Evolutionary conservation across 1,140 invertebrate genomes (phyloP).

Genomic region (Hestina assimilis): DNA sequence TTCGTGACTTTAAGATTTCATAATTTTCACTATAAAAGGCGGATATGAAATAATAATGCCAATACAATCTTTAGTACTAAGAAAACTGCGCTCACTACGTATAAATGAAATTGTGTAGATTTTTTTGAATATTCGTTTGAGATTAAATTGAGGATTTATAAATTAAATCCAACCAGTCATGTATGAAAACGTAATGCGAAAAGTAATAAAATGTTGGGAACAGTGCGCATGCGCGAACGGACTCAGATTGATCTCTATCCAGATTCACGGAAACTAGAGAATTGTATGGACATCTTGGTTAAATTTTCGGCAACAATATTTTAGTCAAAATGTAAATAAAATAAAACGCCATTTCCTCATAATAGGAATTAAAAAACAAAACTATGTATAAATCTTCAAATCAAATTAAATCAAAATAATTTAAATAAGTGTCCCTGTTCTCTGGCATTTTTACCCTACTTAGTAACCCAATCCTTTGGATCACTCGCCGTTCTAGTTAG

Average conservation of each 20-base stretch:
- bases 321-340: too few species aligned
- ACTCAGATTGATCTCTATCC: slow-evolving; percentile 52
- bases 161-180: background rate
- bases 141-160: background rate
- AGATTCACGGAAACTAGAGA: slow-evolving; percentile 37
- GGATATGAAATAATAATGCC: background rate
- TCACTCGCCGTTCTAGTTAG: too few species aligned
- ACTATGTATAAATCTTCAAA: too few species aligned
- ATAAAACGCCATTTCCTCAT: too few species aligned
- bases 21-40: slow-evolving; percentile 19
- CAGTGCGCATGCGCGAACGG: slow-evolving; percentile 42
- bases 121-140: background rate
- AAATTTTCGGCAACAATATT: too few species aligned
- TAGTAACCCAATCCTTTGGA: too few species aligned
- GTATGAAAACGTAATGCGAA: slow-evolving; percentile 33
- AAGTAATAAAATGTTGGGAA: slow-evolving; percentile 50
- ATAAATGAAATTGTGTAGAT: background rate
- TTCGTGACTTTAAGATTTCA: slow-evolving; percentile 30
- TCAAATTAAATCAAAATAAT: too few species aligned
- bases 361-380: too few species aligned
- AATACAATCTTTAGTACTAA: background rate
- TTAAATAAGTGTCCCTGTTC: too few species aligned
- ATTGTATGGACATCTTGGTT: slow-evolving; percentile 25
- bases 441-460: too few species aligned
- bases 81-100: too few species aligned